Base-by-base conservation (phyloP, 2,113 vertebrate species). In the Erythrocercus mccallii region DNA sequence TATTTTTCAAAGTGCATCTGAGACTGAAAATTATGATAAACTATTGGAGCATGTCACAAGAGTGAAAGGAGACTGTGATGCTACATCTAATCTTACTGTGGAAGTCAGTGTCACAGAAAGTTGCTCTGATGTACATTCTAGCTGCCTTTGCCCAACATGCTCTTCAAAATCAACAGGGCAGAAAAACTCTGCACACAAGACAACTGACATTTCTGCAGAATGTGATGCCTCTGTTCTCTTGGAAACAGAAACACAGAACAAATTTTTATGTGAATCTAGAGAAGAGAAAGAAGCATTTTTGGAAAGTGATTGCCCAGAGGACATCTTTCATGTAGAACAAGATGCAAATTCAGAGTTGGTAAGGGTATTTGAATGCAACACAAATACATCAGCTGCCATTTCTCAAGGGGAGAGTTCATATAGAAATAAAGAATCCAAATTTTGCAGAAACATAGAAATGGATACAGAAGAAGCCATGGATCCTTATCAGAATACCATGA, bases 1-100 rank as follows among this genome's bases (percentile, higher is more conserved):
- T 70, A 35, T 94, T 96, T 86, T 96, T 70, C 73, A 94, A 82
- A 94, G 90, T 72, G 81, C 86, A 35, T 94, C 74, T 89, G 96
- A 94, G 48, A 60, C 96, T 3, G 42, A 88, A 71, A 72, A 80
- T 65, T 33, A 25, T 13, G 21, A 61, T 88, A 80, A 92, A 62
- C 76, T 82, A 35, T 31, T 81, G 33, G 82, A 95, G n/a, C 66
- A 11, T 33, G 72, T 87, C n/a, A 54, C 40, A 33, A 4, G 8
- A 48, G 37, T 33, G 42, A 40, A 94, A 69, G 77, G 84, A 88
- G 64, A 62, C 37, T 45, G 88, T 7, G 11, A 48, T 40, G 70
- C 50, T 57, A 15, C 48, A 37, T 42, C 38, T 25, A 18, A 83
- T 87, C 47, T 88, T n/a, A 10, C 81, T 42, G 44, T 91, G 88